Base-by-base conservation (phyloP, 1,140 invertebrate genomes). In the Tetragnatha versicolor region DNA sequence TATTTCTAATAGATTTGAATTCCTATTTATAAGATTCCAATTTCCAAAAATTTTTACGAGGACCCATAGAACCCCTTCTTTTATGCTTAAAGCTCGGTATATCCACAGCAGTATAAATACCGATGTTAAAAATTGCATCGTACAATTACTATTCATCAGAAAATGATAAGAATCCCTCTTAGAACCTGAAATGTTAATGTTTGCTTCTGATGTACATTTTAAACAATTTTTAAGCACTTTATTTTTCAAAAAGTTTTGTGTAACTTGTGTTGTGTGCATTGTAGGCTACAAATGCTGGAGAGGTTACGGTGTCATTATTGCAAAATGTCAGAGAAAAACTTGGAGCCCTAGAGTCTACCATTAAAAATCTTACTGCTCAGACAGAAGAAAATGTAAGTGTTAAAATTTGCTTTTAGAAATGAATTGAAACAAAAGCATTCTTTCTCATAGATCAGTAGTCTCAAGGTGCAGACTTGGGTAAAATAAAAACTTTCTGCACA, bases 241-340 rank as follows among this genome's bases (percentile, higher is more conserved):
- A 29, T 6, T 58, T 58, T 6, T 25, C 10, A 29, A 29, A 31
- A 29, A 17, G 12, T 60, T 60, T 60, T 9, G 7, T 33, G n/a
- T n/a, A n/a, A n/a, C 2, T 60, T 29, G 7, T 58, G 33, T 31
- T 42, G 17, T 42, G 17, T 3, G n/a, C 3, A 9, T 79, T 69
- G 0, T 29, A 79, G 76, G 76, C 76, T 12, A 69, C 53, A 7
- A 79, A 69, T 58, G 76, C 76, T 33, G 76, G 76, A 29, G 76
- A 79, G 47, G 27, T 69, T 7, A 69, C 76, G 1, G 35, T 61
- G 10, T 14, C 37, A 4, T 3, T 79, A 14, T 31, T 79, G 0
- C 65, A 68, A 37, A 27, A 27, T 22, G 9, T 79, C 17, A 6
- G 65, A 33, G 49, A 60, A 20, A 68, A 58, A 35, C 33, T 79